Evolutionary conservation across 2,113 vertebrate species (phyloP).

Genomic region (Gopherus evgoodei): DNA sequence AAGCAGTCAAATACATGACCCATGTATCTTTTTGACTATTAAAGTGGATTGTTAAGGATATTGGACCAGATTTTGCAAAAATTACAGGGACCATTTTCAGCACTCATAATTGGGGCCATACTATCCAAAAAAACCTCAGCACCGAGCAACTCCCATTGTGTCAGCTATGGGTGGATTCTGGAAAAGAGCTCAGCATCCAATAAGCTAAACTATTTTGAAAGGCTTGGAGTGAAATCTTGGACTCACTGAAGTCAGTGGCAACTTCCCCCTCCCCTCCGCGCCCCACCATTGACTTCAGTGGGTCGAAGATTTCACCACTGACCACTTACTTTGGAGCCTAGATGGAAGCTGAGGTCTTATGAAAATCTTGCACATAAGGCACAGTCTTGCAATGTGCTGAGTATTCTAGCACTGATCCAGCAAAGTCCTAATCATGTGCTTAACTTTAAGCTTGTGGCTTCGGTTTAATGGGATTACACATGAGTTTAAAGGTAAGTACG

Average conservation of each 20-base stretch:
- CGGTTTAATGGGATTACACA: background rate
- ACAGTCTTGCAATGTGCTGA: background rate
- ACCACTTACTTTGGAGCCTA: background rate
- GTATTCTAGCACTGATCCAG: background rate
- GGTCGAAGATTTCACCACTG: background rate
- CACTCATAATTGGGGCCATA: background rate
- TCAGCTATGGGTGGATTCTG: background rate
- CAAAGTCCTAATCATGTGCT: background rate
- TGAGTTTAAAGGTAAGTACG: background rate
- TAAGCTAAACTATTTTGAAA: background rate
- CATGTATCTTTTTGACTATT: background rate
- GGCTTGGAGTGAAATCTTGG: background rate
- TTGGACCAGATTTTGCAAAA: background rate
- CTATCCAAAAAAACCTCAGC: background rate
- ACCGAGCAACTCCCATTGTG: background rate
- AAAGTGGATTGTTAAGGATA: background rate
- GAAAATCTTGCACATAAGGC: background rate
- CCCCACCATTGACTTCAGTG: background rate
- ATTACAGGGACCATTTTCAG: background rate
- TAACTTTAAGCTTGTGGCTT: background rate
- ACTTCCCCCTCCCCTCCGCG: background rate
- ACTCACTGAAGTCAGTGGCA: background rate
- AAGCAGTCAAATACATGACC: background rate
- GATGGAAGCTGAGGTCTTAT: background rate
- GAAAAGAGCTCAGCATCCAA: background rate